These are phyloP conservation scores for Wiebesia pumilae DNA, from an alignment of 1,140 invertebrate species.

Conservation along the genomic window DNA sequence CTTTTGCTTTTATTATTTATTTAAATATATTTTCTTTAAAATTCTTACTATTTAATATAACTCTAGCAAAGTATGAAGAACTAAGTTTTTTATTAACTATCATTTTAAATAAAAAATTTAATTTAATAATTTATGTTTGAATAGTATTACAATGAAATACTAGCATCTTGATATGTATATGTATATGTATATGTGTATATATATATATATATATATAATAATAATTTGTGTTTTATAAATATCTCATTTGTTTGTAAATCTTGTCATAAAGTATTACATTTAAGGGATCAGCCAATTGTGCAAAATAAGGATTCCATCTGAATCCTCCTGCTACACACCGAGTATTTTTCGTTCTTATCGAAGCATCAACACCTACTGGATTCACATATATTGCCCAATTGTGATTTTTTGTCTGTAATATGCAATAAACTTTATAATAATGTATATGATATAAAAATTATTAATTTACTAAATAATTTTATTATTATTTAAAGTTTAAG, in stretches of 20 bases:
- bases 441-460: neutral
- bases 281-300: conserved; percentile 90
- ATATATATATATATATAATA: too few species aligned
- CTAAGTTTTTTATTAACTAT: too few species aligned
- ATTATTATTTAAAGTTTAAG: too few species aligned
- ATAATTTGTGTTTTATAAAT: too few species aligned
- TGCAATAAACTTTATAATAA: neutral
- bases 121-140: too few species aligned
- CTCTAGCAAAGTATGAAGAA: too few species aligned
- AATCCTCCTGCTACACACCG: conserved; percentile 93
- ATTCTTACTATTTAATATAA: neutral
- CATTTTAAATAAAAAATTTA: too few species aligned
- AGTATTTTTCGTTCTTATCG: conserved; percentile 85
- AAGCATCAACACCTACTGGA: conserved; percentile 93
- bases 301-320: conserved; percentile 95
- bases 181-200: too few species aligned
- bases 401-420: conserved; percentile 85
- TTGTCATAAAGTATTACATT: conserved; percentile 79
- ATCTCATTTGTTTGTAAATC: neutral
- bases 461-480: neutral
- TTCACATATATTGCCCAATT: conserved; percentile 96
- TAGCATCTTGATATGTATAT: too few species aligned
- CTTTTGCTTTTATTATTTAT: too few species aligned
- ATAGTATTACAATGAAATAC: too few species aligned
- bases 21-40: neutral